Evolutionary conservation across 2,888 invertebrate genomes (phyloP), one percentile per base, ranked within the genome.

Genomic region (Catocala fraxini): DNA sequence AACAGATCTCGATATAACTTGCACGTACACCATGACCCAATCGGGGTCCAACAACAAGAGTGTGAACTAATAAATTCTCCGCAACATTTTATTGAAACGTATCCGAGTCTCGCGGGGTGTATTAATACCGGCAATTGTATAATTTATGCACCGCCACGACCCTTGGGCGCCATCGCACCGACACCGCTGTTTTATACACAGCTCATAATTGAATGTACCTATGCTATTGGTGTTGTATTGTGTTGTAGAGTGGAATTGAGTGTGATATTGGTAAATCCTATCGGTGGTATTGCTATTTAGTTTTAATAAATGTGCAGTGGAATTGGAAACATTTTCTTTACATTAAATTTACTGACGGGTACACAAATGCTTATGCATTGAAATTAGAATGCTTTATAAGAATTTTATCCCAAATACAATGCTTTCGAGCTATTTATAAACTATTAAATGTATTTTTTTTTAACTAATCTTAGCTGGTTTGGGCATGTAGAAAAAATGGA

Each of bases 101-200:
- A 86, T 81, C 81, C 80, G 51, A 64, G 68, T 76, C 81, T 57
- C 72, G 25, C 64, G 84, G 83, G 89, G 76, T 82, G 81, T 85
- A 86, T 88, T 84, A 87, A 85, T 84, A 77, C 83, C 76, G 78
- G 78, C 84, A 83, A 84, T 84, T 81, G 83, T 84, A 86, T 90
- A 91, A 91, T 91, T 90, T 89, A 92, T 91, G 90, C 91, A 83
- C 75, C 73, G 78, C 74, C 88, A 87, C 85, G 83, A 58, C 84
- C 82, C 79, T 42, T 42, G 78, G 74, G 82, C 70, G 68, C 65
- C 67, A 66, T 68, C 51, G 47, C 42, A 59, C 51, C 61, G 69
- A 71, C 65, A 59, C 59, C 62, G 62, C 59, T 61, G 70, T 73
- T 71, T 63, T 61, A 70, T 70, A 69, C n/a, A 46, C 11, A 47